A percentile compares a stretch with the other conserved stretches of the same genome.
Evolutionary conservation across 2,888 invertebrate species (phyloP).

Genomic region (Lamellibrachia columna): DNA sequence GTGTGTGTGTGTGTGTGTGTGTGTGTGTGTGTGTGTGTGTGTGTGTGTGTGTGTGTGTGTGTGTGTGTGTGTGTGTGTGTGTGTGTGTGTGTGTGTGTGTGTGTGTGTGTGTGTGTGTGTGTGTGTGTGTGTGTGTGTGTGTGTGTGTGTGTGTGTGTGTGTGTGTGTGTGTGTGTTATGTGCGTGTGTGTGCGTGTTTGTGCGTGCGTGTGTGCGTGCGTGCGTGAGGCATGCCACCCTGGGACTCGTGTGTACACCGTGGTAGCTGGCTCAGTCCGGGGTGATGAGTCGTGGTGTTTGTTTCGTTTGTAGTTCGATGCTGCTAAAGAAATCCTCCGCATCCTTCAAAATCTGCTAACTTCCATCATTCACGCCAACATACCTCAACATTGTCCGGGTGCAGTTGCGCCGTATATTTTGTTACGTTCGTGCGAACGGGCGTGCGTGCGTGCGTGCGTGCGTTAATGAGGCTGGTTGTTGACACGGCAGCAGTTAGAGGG

Average conservation of each 20-base stretch:
- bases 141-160: conserved; percentile 17
- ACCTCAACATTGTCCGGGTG: neutral
- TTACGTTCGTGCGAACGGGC: conserved; percentile 1
- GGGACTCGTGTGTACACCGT: neutral
- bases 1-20: neutral
- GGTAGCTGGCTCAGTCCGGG: neutral
- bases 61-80: neutral
- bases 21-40: neutral
- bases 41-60: neutral
- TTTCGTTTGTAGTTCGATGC: conserved; percentile 6
- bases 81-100: neutral
- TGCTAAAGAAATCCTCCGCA: neutral
- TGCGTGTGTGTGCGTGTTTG: neutral
- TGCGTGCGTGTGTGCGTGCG: no score
- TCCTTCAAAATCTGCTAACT: neutral
- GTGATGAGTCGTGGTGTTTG: neutral
- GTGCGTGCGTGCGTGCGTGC: neutral
- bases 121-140: conserved; percentile 17
- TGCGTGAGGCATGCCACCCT: neutral
- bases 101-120: neutral
- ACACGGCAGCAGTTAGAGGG: neutral
- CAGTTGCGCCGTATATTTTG: neutral
- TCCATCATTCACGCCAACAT: neutral
- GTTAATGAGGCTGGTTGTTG: neutral
- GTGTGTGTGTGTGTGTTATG: neutral